Evolutionary conservation across 2,888 invertebrate genomes (phyloP).

Genomic region (Coelogynopora nodosa): DNA sequence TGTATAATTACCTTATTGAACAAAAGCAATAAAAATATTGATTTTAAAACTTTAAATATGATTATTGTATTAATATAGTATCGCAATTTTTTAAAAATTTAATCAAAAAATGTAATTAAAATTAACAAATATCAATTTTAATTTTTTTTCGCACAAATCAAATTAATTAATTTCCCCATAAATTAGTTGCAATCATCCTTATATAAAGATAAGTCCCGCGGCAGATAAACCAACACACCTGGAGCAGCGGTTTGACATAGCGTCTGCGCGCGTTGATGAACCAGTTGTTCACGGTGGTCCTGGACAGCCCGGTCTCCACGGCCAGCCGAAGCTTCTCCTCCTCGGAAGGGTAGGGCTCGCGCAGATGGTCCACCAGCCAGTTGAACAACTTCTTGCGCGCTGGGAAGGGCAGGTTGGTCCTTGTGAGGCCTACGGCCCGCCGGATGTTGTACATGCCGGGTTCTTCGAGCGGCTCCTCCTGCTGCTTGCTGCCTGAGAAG

Average conservation of each 20-base stretch:
- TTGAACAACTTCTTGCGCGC: slow-evolving; percentile 46
- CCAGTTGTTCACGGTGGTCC: slow-evolving; percentile 47
- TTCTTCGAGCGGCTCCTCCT: neutral
- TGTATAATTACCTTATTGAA: too few species aligned
- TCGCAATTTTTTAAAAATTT: too few species aligned
- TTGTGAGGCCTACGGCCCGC: slow-evolving; percentile 41
- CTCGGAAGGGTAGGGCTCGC: slow-evolving; percentile 46
- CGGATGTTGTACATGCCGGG: slow-evolving; percentile 39
- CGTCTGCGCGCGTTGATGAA: slow-evolving; percentile 46
- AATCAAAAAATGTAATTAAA: too few species aligned
- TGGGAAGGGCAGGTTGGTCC: slow-evolving; percentile 47
- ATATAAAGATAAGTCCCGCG: too few species aligned
- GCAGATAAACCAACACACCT: slow-evolving; percentile 17
- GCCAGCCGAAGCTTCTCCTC: slow-evolving; percentile 46
- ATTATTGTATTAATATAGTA: too few species aligned
- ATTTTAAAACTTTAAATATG: too few species aligned
- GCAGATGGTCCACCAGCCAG: slow-evolving; percentile 45
- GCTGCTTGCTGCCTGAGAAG: neutral
- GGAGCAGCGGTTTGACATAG: slow-evolving; percentile 45
- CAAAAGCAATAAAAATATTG: too few species aligned
- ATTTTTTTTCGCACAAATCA: too few species aligned
- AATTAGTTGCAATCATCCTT: too few species aligned
- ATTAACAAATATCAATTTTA: too few species aligned
- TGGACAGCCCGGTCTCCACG: slow-evolving; percentile 45
- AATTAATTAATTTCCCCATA: too few species aligned